Evolutionary conservation across 2,113 vertebrate genomes (phyloP), one percentile per base, ranked within the genome.

Genomic region (cat (Felis catus)): DNA sequence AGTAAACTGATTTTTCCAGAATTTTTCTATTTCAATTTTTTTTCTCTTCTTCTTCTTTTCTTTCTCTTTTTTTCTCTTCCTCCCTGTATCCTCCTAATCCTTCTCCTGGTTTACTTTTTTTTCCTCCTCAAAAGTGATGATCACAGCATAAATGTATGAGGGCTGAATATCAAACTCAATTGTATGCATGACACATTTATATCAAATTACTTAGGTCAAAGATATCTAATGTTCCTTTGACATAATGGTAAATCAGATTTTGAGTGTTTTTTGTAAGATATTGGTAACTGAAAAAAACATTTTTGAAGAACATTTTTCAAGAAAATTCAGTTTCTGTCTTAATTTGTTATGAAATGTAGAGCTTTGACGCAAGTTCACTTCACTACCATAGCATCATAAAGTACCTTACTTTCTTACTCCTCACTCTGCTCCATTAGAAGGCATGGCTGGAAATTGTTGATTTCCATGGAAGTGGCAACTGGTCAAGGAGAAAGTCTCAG

Each of bases 321-420:
- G 76, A 66, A 90, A 91, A 95, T 65, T 74, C 45, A 83, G 27
- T 39, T 71, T 93, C 45, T 41, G 23, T 79, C 73, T 95, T 85
- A 41, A 58, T 39, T n/a, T 83, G 51, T 63, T 55, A 51, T 48
- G 31, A 76, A 48, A 63, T 27, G 4, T 15, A 66, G 41, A 55
- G 31, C 18, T 84, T 36, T 55, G 27, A n/a, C 15, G 18, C 41
- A 63, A n/a, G 1, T 80, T 89, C 23, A 45, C 23, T 27, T 85
- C 39, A 68, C 6, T 73, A 16, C 61, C 36, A 2, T 33, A 53
- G 7, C 19, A 7, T 66, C 18, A 14, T 18, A 31, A 85, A 51
- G 18, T 39, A 1, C 18, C 41, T 82, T 25, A 11, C 29, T 55
- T 70, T 58, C 55, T 76, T 61, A 1, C 18, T n/a, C 16, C 18